Conservation (phyloP, 1,140 invertebrate genomes). For the Thalassaphorura encarpata region DNA sequence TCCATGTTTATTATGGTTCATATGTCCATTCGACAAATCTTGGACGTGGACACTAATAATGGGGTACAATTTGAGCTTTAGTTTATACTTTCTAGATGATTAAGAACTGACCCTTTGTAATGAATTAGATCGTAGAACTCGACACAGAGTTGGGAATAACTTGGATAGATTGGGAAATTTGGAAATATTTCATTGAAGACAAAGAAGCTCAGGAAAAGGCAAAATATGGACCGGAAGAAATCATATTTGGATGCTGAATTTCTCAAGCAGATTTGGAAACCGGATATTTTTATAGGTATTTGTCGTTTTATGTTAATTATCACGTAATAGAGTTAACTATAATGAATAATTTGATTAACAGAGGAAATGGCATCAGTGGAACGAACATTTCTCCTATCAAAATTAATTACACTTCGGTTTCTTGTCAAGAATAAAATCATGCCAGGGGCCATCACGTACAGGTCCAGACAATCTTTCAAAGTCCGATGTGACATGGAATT, state of each 20-base stretch:
- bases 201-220: not conserved
- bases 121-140: not conserved
- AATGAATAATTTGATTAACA: no score
- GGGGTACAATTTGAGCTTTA: not conserved
- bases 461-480: not conserved
- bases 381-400: not conserved
- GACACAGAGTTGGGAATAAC: not conserved
- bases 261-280: not conserved
- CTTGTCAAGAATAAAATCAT: not conserved
- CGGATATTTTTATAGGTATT: not conserved
- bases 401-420: not conserved
- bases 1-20: not conserved
- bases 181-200: not conserved
- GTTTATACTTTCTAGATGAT: not conserved
- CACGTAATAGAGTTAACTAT: no score
- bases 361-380: not conserved
- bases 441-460: not conserved
- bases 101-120: constrained; percentile 11
- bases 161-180: not conserved
- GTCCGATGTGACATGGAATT: constrained; percentile 19
- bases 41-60: not conserved
- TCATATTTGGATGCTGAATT: constrained; percentile 1
- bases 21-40: not conserved
- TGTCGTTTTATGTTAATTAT: no score
- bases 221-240: not conserved